Evolutionary conservation across 2,113 vertebrate genomes (phyloP), one percentile per base, ranked within the genome.

Genomic region (Cairina moschata): DNA sequence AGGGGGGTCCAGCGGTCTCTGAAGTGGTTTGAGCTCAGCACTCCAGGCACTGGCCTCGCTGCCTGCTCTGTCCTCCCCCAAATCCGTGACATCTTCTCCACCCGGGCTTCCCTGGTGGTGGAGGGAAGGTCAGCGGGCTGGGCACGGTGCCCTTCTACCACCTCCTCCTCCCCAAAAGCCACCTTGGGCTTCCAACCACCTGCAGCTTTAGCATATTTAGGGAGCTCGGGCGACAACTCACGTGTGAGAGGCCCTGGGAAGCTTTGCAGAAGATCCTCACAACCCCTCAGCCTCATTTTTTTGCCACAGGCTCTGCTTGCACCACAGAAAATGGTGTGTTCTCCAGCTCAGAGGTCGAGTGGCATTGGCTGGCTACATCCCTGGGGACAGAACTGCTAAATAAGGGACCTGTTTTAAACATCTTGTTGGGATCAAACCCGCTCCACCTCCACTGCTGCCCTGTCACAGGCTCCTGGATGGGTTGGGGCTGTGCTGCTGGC

Each of bases 41-140:
- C 2, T 6, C 29, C 3, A 69, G 55, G 22, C 38, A 36, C 17
- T 0, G 1, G 38, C 31, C 56, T 18, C 3, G 22, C 12, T 1
- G 0, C 16, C 56, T n/a, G 50, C 81, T 34, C 8, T 17, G 6
- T 60, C 62, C 40, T 13, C 28, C 9, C 28, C 31, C 1, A 2
- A 11, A n/a, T 60, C 69, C 1, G 0, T 4, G 54, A 42, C 4
- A 74, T 26, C 50, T 56, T 22, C 78, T 14, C 44, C 46, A 23
- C 9, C 34, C 1, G 20, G 48, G 42, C 31, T 44, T 15, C 8
- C 31, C 82, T 60, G 91, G 17, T 36, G 78, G 86, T 83, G 77
- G 29, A 81, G 40, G 59, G 38, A 46, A 76, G 7, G 31, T 20
- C 46, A 50, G 40, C 38, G 81, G 69, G 50, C 9, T 5, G 82